Conservation (phyloP, 1,140 invertebrate species). For the Oedothorax gibbosus region DNA sequence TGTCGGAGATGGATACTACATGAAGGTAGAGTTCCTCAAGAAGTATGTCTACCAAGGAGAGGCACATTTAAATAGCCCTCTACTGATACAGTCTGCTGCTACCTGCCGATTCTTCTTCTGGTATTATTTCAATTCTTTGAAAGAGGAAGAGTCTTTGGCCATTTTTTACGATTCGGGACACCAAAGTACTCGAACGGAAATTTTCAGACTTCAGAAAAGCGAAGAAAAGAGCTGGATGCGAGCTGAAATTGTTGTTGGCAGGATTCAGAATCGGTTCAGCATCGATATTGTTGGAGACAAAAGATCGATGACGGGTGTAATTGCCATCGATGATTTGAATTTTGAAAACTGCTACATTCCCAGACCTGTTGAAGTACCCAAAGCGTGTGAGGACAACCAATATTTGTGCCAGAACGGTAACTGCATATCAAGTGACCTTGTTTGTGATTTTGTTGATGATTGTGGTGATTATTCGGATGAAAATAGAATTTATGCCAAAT, state of each 20-base stretch:
- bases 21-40: conserved; percentile 33
- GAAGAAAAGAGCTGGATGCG: conserved; percentile 33
- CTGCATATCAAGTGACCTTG: conserved; percentile 48
- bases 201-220: conserved; percentile 27
- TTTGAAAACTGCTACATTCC: conserved; percentile 57
- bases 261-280: conserved; percentile 54
- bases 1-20: conserved; percentile 37
- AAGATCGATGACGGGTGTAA: neutral
- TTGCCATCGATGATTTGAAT: conserved; percentile 57
- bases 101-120: conserved; percentile 57
- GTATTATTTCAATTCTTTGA: conserved; percentile 38
- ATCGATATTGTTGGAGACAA: conserved; percentile 38
- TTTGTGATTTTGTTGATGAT: conserved; percentile 61
- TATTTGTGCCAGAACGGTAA: conserved; percentile 52
- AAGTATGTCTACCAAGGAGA: neutral
- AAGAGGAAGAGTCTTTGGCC: neutral
- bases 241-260: conserved; percentile 48
- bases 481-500: conserved; percentile 44
- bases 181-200: neutral
- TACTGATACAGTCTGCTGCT: conserved; percentile 31
- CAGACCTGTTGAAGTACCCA: neutral
- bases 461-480: conserved; percentile 63
- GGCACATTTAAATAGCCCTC: conserved; percentile 43
- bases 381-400: conserved; percentile 38
- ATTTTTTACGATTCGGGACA: conserved; percentile 30